phyloP scores from a whole-genome alignment of 2,113 vertebrate genomes.

The Malurus cyaneus region DNA sequence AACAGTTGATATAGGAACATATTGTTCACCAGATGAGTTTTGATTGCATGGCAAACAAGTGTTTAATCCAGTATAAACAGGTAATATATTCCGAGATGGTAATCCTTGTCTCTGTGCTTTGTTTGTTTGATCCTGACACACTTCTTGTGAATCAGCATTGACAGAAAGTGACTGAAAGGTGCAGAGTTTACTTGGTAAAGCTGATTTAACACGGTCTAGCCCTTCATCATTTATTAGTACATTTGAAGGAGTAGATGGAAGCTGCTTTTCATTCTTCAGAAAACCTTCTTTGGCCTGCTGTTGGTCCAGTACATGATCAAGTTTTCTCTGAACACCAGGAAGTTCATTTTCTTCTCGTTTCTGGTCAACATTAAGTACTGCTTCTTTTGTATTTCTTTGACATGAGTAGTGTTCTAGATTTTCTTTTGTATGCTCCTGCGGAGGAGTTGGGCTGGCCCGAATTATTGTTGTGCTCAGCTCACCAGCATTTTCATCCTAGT shows the following conservation, averaged over 20 bases:
- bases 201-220: background rate
- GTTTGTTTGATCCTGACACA: background rate
- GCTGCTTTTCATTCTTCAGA: background rate
- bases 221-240: background rate
- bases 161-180: background rate
- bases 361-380: background rate
- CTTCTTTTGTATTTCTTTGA: conserved; percentile 9
- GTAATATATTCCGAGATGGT: background rate
- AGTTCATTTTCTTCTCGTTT: conserved; percentile 39
- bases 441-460: conserved; percentile 82
- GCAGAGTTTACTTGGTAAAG: background rate
- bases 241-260: background rate
- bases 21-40: conserved; percentile 49
- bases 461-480: conserved; percentile 91
- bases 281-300: background rate
- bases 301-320: background rate
- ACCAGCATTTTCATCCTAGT: conserved; percentile 77
- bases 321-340: conserved; percentile 53
- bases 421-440: conserved; percentile 53
- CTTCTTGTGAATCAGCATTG: background rate
- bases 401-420: background rate
- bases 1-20: conserved; percentile 62
- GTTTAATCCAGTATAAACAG: conserved; percentile 27
- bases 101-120: background rate
- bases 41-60: conserved; percentile 48